phyloP scores from a whole-genome alignment of 1,140 invertebrate species.

The Bombus polaris region DNA sequence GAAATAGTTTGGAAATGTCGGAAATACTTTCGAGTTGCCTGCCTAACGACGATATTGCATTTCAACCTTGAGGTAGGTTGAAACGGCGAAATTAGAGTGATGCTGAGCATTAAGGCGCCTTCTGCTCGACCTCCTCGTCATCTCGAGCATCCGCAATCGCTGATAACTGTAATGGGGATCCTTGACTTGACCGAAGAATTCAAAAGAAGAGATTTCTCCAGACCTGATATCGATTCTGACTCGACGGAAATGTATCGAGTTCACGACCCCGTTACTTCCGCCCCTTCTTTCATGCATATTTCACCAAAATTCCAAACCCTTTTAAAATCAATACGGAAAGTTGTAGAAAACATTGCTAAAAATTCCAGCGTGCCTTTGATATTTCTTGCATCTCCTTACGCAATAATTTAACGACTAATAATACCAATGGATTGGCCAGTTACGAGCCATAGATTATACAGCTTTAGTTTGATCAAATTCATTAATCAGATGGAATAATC shows the following conservation, averaged over 20 bases:
- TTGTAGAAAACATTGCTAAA: too few relatives aligned
- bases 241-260: neutral
- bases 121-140: conserved; percentile 25
- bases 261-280: neutral
- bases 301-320: neutral
- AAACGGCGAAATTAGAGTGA: conserved; percentile 70
- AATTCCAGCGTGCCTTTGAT: too few relatives aligned
- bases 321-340: neutral
- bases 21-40: conserved; percentile 70
- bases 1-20: conserved; percentile 75
- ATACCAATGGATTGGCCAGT: too few relatives aligned
- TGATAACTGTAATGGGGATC: conserved; percentile 45
- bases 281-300: neutral
- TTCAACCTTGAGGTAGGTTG: conserved; percentile 56
- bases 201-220: conserved; percentile 16
- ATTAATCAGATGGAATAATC: too few relatives aligned
- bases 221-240: neutral
- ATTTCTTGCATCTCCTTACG: too few relatives aligned
- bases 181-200: conserved; percentile 3
- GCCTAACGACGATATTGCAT: conserved; percentile 75
- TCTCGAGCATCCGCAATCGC: conserved; percentile 59
- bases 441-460: too few relatives aligned
- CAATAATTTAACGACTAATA: too few relatives aligned
- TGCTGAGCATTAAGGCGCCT: conserved; percentile 53
- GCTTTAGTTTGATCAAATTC: too few relatives aligned